Evolutionary conservation across 1,140 invertebrate genomes (phyloP), one percentile per base, ranked within the genome.

Genomic region (Hyposmocoma kahamanoa): DNA sequence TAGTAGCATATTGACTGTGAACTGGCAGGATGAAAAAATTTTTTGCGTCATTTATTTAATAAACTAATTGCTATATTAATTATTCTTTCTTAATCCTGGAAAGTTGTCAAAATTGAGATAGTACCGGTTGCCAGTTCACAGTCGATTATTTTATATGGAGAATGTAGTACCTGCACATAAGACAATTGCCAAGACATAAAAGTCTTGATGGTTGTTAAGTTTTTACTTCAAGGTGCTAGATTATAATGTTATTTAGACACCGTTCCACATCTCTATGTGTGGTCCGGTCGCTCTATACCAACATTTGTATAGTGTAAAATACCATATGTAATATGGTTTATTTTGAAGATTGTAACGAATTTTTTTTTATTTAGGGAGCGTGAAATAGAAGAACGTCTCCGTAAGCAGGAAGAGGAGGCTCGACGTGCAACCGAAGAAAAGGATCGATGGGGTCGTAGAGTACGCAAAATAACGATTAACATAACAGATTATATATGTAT

Each of bases 301-400:
- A 83, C 79, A 83, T 57, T 26, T 51, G 18, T 30, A 13, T 45
- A 13, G 38, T 38, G 2, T n/a, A 32, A 22, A 22, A 28, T 9
- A 28, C 19, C 24, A 44, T 19, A 22, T 22, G 5, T 30, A 22
- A 6, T 19, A 28, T 28, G 17, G 3, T 13, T 13, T 45, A 18
- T 44, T 28, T 28, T 6, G 11, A 11, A 28, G 6, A 6, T 28
- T 28, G 6, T 28, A 28, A 28, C 24, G 11, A 28, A 6, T 28
- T 28, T 11, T 6, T 28, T 28, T 28, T 6, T 28, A 6, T 28
- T 28, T 11, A 87, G 86, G 58, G 86, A 87, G 45, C 70, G 86
- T 30, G 86, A 87, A 72, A 87, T 87, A 48, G 86, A 87, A 58
- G 86, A 87, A 44, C 76, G 84, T 13, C 67, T 87, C 21, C 68